Base-by-base conservation (phyloP, 2,888 invertebrate species). In the Lithodes maja region DNA sequence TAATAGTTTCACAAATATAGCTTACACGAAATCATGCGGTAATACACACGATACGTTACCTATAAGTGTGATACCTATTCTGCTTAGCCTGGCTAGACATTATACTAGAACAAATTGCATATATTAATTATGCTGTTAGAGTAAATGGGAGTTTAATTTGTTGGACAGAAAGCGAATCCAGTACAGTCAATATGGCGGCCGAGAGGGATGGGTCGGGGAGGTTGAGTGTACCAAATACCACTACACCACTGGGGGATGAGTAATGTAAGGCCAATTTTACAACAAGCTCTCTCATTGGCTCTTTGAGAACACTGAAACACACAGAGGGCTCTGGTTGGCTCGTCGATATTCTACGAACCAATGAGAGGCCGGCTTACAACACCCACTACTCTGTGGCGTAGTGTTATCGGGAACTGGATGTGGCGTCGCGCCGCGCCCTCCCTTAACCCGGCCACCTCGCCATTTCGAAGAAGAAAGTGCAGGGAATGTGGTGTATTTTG, bases 121-220 rank as follows among this genome's bases (percentile, higher is more conserved):
- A 33, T 33, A 33, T 33, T 33, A 33, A 33, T 33, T 33, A 33
- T 33, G 33, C 33, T 33, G 33, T 33, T 33, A 15, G 50, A 33
- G 54, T 75, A 61, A 68, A 74, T 75, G 52, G 3, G 12, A 2
- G 33, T 77, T 87, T 83, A 33, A 2, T 9, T 33, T 83, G 71
- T 87, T 69, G 69, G 54, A 75, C 2, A 83, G 85, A 86, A 86
- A 89, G 89, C 85, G 89, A 86, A 89, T 82, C 15, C 78, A 85
- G 89, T 89, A 89, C 89, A 89, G 74, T 79, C 77, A 89, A 89
- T 83, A 89, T 89, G 89, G 89, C 89, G 82, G 83, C 89, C 68
- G n/a, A 7, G 69, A 53, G 85, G 89, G 52, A 15, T 49, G 17
- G 78, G 53, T 54, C 3, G 17, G 52, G n/a, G 79, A 82, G 77